Conservation (phyloP, 2,888 invertebrate genomes). For the Watsonalla binaria region DNA sequence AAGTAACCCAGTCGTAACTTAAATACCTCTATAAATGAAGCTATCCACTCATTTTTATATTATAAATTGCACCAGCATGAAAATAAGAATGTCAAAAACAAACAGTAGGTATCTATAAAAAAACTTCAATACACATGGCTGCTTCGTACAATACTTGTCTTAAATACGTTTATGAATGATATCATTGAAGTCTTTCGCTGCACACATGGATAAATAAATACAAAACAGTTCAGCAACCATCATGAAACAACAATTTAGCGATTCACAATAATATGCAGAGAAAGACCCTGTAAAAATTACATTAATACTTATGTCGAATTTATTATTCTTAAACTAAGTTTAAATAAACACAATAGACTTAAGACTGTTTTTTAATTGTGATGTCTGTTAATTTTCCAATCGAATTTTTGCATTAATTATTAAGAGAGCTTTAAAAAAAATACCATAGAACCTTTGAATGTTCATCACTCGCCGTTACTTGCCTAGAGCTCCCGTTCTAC, state of each 20-base stretch:
- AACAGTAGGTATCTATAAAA: not conserved
- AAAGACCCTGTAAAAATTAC: not conserved
- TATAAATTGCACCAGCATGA: not conserved
- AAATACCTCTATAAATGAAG: not conserved
- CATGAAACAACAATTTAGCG: no score
- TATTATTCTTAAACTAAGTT: not conserved
- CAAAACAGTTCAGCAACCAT: no score
- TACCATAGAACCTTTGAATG: conserved; percentile 39
- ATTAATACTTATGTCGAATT: not conserved
- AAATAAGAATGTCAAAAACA: not conserved
- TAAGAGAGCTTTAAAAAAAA: conserved; percentile 24
- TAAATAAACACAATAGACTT: not conserved
- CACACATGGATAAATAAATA: no score
- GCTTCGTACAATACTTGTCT: not conserved
- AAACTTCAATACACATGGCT: not conserved
- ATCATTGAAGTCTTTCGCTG: no score
- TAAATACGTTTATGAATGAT: no score
- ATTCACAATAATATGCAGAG: no score
- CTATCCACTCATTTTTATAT: not conserved
- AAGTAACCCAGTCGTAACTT: not conserved
- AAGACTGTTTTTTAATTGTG: not conserved
- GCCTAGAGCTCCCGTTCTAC: conserved; percentile 11
- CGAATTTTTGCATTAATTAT: conserved; percentile 3
- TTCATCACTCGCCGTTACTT: conserved; percentile 14
- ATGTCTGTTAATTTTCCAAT: conserved; percentile 2